Conservation (phyloP, 1,140 invertebrate species). For the Meloidogyne exigua region DNA sequence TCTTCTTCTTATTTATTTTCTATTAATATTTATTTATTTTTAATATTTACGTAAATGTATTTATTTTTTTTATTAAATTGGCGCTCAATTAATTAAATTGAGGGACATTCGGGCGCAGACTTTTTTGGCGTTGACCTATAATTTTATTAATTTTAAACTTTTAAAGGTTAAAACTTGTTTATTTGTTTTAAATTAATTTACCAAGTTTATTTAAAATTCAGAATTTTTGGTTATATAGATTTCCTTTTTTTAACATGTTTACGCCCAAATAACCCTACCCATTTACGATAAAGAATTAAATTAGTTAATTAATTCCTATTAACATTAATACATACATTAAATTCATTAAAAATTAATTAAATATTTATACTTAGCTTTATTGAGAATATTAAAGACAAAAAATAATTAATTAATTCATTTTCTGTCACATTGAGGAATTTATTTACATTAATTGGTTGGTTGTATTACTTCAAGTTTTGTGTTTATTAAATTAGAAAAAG, state of each 20-base stretch:
- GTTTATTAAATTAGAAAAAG: neutral
- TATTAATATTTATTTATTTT: neutral
- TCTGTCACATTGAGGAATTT: no score
- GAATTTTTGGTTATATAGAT: neutral
- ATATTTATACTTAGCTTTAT: neutral
- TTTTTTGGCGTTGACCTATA: neutral
- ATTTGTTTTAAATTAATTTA: neutral
- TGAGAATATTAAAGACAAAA: neutral
- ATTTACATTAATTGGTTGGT: no score
- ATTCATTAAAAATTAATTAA: neutral
- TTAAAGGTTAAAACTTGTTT: neutral
- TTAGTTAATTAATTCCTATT: neutral
- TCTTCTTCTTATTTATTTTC: neutral
- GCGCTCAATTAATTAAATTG: conserved; percentile 3
- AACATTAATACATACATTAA: neutral
- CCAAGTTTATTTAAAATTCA: neutral
- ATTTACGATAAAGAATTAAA: neutral
- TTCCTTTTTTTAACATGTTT: no score
- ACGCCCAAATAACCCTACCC: neutral
- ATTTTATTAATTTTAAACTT: neutral
- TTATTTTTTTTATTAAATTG: neutral
- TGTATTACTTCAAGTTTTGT: neutral
- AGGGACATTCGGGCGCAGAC: neutral
- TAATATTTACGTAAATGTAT: neutral
- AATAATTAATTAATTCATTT: no score